Evolutionary conservation across 2,797 vertebrate species (phyloP), one percentile per base, ranked within the genome.

Genomic region (Gastrophryne carolinensis): DNA sequence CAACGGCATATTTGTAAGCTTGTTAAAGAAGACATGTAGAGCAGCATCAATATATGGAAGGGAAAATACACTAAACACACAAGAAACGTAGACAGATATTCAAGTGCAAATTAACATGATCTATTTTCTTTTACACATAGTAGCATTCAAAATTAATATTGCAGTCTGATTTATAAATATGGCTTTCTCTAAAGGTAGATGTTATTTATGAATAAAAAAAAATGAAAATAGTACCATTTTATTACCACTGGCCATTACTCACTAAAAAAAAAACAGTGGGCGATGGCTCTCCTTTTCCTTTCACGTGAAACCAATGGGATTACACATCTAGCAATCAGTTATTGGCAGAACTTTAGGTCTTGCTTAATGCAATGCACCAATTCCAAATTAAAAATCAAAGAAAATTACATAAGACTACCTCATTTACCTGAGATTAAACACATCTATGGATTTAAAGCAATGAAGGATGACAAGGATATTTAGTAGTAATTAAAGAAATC

Each of bases 371-470:
- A 72, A 29, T 53, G 83, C 65, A 63, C 52, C 81, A 53, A 56
- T 79, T 77, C 82, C 57, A 35, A 62, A 82, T 82, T 75, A 77
- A 81, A 86, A 86, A 79, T 24, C 57, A 79, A 58, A 62, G 19
- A 47, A 58, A 57, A 47, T 58, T 58, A 72, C 75, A 64, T 68
- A 52, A 69, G 64, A 84, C 83, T 69, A 85, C 81, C 82, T 87
- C 84, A 83, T 87, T 87, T 90, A 88, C 91, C 91, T 91, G 90
- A 92, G 91, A 90, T 85, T 89, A 79, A 85, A 87, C 81, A 83
- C 67, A 84, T 83, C 29, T 81, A 84, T 81, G 70, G 21, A 84
- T 85, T 82, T 47, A 80, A 88, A 86, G 79, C 61, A 73, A 81
- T 37, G 23, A 27, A 11, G 60, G 67, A 74, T 73, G 80, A 84